phyloP scores from a whole-genome alignment of 2,113 vertebrate genomes.

The Microcebus jonahi region DNA sequence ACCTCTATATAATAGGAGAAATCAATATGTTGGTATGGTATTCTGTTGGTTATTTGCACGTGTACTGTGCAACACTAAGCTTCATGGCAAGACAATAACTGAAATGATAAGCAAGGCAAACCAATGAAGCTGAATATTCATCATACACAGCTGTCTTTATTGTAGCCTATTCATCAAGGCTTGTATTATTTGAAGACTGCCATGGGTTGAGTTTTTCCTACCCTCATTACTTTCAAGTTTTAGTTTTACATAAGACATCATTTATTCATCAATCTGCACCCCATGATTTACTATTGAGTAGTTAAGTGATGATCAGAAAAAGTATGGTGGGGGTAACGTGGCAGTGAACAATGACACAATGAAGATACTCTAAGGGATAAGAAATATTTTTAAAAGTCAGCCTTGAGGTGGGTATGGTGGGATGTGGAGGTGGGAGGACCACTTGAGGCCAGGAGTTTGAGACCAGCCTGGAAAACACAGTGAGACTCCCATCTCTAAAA shows the following conservation, averaged over 20 bases:
- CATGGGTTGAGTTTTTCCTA: background rate
- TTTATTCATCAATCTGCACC: background rate
- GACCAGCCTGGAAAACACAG: no score
- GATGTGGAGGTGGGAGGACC: no score
- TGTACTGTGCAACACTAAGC: background rate
- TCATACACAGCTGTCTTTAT: background rate
- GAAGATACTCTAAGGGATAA: constrained; percentile 8
- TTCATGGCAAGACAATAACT: constrained; percentile 16
- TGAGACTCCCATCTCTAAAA: no score
- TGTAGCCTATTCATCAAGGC: background rate
- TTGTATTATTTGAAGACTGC: background rate
- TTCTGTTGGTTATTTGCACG: constrained; percentile 15
- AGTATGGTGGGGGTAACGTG: fast-evolving
- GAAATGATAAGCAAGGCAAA: constrained; percentile 47
- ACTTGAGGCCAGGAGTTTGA: no score
- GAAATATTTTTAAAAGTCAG: constrained; percentile 28
- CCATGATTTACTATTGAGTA: constrained; percentile 33
- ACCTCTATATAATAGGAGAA: constrained; percentile 3
- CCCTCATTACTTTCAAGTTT: background rate
- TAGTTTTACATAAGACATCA: constrained; percentile 24
- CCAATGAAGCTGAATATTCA: background rate
- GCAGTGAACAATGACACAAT: background rate
- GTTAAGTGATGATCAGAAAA: background rate
- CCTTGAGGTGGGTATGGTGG: background rate
- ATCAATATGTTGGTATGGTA: background rate